Base-by-base conservation (phyloP, 2,797 vertebrate genomes). In the Eupleurogrammus muticus region DNA sequence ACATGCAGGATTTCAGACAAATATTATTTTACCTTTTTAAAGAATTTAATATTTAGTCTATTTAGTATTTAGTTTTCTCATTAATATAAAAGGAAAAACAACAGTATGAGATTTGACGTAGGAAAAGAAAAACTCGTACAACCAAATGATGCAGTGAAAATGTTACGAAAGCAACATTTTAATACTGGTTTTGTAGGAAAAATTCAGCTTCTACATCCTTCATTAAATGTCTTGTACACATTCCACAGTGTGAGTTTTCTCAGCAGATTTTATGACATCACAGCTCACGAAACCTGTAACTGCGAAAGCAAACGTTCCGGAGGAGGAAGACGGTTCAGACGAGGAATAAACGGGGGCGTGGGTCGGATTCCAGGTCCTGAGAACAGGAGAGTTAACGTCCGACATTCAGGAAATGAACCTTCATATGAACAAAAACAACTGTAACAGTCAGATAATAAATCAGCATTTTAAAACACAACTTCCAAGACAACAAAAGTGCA, bases 401-500 rank as follows among this genome's bases (percentile, higher is more conserved):
- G 0, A 32, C 1, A 65, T 10, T 52, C 13, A 55, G 12, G 3
- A 70, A 66, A 79, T 47, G 1, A 79, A 70, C 8, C 86, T 90
- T 89, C 88, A 89, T 90, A 60, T 89, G 36, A 65, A 80, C 49
- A 66, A 57, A 68, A 64, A 44, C 61, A 73, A 68, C 42, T n/a
- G 44, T 12, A 0, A 44, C n/a, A 53, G 20, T n/a, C 3, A 70
- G 5, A 52, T 47, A 76, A 46, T 1, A 64, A 68, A 54, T 59
- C 2, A 62, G 64, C 5, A 14, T 44, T 47, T 72, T 52, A 44
- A 35, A 72, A n/a, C 46, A 62, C 23, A 78, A 50, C 35, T 73
- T 40, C 32, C 21, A 55, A 69, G 70, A 76, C 6, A 66, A 63
- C 38, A 85, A 86, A 89, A 88, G 83, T 87, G 86, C 81, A 86